A percentile compares a stretch with the other conserved stretches of the same genome.
These are phyloP conservation scores for Grallaria varia DNA, from an alignment of 2,113 vertebrate genomes.

Conservation along the genomic window DNA sequence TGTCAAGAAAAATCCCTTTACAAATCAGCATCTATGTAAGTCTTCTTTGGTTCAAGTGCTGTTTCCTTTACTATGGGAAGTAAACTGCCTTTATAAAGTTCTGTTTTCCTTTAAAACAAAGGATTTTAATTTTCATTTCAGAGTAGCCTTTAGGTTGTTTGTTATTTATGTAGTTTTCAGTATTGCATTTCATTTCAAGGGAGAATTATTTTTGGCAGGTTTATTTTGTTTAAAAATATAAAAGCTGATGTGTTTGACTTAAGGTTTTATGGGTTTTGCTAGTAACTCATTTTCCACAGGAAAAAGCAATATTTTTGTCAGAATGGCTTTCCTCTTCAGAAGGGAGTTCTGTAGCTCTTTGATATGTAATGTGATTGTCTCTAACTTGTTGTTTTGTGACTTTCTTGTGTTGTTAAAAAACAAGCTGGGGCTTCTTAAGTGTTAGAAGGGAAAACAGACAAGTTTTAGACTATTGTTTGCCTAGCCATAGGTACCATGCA, in stretches of 20 bases:
- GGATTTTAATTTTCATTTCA: neutral
- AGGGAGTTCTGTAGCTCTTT: neutral
- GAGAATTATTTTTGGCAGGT: neutral
- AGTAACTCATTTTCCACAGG: neutral
- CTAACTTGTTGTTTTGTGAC: neutral
- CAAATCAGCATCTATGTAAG: neutral
- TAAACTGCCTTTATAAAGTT: neutral
- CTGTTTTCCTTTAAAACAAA: neutral
- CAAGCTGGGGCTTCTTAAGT: neutral
- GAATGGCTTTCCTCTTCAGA: neutral
- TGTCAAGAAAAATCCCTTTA: neutral
- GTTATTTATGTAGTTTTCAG: neutral
- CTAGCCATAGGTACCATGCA: fast-evolving
- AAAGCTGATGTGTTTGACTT: neutral
- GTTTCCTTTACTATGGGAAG: neutral
- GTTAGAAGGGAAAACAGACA: neutral
- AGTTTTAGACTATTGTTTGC: neutral
- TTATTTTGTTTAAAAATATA: neutral
- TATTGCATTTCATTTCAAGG: neutral
- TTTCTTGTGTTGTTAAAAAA: neutral
- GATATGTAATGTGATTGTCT: neutral
- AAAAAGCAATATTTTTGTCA: neutral
- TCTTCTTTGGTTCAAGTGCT: neutral
- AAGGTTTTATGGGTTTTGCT: neutral
- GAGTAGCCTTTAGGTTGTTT: neutral